Conservation (phyloP, 2,113 vertebrate genomes). For the Cichladusa arquata region DNA sequence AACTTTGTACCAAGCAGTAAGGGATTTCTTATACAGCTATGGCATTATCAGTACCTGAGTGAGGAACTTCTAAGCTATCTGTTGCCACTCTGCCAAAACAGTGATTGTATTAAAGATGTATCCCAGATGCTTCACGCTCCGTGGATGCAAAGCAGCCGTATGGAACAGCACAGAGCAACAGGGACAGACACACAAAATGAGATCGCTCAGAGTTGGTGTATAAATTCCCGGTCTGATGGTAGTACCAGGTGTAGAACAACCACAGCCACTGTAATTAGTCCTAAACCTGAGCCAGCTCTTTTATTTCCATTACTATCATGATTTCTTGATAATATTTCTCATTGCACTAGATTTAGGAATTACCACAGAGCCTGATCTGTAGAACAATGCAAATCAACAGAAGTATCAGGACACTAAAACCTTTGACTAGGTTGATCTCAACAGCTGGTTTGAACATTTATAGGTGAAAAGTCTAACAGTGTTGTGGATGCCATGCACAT, state of each 20-base stretch:
- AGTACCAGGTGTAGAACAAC: not conserved
- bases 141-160: not conserved
- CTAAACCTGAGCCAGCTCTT: not conserved
- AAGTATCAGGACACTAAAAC: not conserved
- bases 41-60: not conserved
- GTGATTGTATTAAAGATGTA: not conserved
- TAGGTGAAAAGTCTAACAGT: not conserved
- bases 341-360: not conserved
- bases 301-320: not conserved
- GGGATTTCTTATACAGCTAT: not conserved
- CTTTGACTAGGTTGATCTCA: not conserved
- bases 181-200: not conserved
- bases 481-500: accelerated
- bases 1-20: not conserved
- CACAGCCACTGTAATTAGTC: not conserved
- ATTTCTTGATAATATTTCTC: not conserved
- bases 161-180: not conserved
- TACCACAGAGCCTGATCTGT: not conserved
- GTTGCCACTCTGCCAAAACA: not conserved
- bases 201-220: not conserved
- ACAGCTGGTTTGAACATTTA: not conserved
- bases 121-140: not conserved
- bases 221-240: not conserved
- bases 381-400: not conserved
- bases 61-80: not conserved